These are phyloP conservation scores for Phocides pigmalion DNA, from an alignment of 1,140 invertebrate genomes.

Conservation along the genomic window DNA sequence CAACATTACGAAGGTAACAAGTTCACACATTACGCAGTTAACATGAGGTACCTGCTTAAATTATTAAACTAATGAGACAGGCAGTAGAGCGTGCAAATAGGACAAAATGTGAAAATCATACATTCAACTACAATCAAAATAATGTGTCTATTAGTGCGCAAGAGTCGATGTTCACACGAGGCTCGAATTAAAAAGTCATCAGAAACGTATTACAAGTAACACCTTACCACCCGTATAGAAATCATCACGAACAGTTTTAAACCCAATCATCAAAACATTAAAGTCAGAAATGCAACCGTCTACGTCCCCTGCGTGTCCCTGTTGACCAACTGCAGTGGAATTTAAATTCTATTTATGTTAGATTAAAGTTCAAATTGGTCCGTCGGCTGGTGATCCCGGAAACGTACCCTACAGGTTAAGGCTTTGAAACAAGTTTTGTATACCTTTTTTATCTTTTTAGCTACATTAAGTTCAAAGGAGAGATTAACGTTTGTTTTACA, in stretches of 20 bases:
- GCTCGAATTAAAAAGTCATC: conserved; percentile 77
- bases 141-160: conserved; percentile 75
- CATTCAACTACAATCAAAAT: conserved; percentile 44
- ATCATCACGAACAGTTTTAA: conserved; percentile 27
- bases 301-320: background rate
- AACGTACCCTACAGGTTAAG: conserved; percentile 47
- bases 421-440: conserved; percentile 53
- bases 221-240: conserved; percentile 65
- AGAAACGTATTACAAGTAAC: conserved; percentile 75
- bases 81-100: conserved; percentile 28
- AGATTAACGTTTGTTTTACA: conserved; percentile 57
- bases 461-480: conserved; percentile 58
- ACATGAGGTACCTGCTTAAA: conserved; percentile 2
- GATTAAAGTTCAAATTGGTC: conserved; percentile 36
- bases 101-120: conserved; percentile 37
- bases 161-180: conserved; percentile 69
- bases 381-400: conserved; percentile 41
- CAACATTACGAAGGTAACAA: background rate
- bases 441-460: conserved; percentile 44
- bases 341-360: conserved; percentile 28
- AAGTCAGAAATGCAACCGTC: conserved; percentile 22
- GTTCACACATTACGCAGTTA: conserved; percentile 7
- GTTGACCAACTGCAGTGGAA: conserved; percentile 5
- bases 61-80: conserved; percentile 17
- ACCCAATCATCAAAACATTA: conserved; percentile 35